These are phyloP conservation scores for Eurytoma californica DNA, from an alignment of 2,888 invertebrate genomes.

Conservation along the genomic window DNA sequence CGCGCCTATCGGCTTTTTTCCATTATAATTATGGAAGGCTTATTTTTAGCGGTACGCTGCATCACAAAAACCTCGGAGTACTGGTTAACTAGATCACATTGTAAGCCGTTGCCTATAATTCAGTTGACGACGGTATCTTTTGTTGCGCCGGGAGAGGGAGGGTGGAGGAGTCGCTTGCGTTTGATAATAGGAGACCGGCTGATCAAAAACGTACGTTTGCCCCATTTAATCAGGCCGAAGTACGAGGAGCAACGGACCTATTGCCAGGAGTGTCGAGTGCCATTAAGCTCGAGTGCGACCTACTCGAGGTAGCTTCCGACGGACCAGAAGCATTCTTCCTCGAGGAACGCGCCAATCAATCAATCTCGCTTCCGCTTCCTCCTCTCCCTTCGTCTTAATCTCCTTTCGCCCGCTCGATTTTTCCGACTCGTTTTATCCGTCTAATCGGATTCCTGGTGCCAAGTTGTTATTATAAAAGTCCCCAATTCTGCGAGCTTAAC, in stretches of 20 bases:
- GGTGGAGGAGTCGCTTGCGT: neutral
- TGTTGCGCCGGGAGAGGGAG: neutral
- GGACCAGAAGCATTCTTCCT: neutral
- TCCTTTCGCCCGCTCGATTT: neutral
- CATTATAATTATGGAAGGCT: neutral
- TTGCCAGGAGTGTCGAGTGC: slow-evolving; percentile 10
- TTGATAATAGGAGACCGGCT: neutral
- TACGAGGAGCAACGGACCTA: slow-evolving; percentile 25
- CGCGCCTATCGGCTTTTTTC: neutral
- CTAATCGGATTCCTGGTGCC: slow-evolving; percentile 10
- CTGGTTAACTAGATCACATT: too few species aligned
- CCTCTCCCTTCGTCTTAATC: neutral
- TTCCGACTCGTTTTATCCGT: neutral
- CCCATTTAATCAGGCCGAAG: neutral
- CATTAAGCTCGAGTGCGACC: slow-evolving; percentile 15
- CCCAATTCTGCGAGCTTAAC: slow-evolving; percentile 31
- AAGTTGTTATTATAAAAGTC: neutral
- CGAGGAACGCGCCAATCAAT: slow-evolving; percentile 14
- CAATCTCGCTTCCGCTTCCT: slow-evolving; percentile 4
- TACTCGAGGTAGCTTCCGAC: slow-evolving; percentile 21
- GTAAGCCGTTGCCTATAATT: too few species aligned
- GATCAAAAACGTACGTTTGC: neutral
- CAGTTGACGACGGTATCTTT: too few species aligned
- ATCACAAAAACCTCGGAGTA: too few species aligned
- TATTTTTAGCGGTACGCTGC: neutral